Percentiles rank a stretch among this genome's conserved stretches.
phyloP scores from a whole-genome alignment of 2,888 invertebrate genomes.

The Apamea anceps region DNA sequence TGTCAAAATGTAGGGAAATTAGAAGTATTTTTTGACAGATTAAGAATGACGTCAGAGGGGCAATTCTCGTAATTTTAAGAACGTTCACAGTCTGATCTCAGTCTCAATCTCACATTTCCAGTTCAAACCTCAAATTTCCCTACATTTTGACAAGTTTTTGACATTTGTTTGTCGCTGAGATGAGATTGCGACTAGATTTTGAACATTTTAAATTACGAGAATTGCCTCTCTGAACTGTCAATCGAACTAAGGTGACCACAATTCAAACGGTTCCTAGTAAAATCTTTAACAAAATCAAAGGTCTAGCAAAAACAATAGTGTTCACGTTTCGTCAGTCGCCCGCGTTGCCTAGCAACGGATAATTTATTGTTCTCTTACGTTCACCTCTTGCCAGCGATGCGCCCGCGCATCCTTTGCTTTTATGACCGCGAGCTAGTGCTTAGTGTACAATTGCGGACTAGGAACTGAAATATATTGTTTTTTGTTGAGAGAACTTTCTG shows the following conservation, averaged over 20 bases:
- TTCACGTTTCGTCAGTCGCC: constrained; percentile 46
- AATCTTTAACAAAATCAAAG: constrained; percentile 25
- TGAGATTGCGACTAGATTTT: too few relatives aligned
- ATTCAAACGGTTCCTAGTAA: constrained; percentile 10
- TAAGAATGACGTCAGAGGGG: too few relatives aligned
- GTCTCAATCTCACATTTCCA: too few relatives aligned
- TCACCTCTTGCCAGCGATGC: constrained; percentile 66
- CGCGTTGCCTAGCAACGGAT: constrained; percentile 64
- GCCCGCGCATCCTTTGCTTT: constrained; percentile 68
- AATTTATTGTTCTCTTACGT: constrained; percentile 73
- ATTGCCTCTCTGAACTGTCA: background rate
- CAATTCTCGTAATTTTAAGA: too few relatives aligned
- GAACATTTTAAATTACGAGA: too few relatives aligned
- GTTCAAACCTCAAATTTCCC: too few relatives aligned
- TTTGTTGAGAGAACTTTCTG: constrained; percentile 7
- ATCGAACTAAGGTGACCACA: constrained; percentile 17
- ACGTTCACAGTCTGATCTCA: too few relatives aligned
- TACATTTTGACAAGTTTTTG: too few relatives aligned
- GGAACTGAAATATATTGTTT: constrained; percentile 17
- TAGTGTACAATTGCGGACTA: constrained; percentile 54
- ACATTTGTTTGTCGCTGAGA: too few relatives aligned
- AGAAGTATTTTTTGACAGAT: too few relatives aligned
- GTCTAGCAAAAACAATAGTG: constrained; percentile 58
- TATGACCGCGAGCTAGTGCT: constrained; percentile 65
- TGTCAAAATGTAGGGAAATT: too few relatives aligned